Evolutionary conservation across 2,797 vertebrate genomes (phyloP), one percentile per base, ranked within the genome.

Genomic region (Tokudaia tokunoshimensis): DNA sequence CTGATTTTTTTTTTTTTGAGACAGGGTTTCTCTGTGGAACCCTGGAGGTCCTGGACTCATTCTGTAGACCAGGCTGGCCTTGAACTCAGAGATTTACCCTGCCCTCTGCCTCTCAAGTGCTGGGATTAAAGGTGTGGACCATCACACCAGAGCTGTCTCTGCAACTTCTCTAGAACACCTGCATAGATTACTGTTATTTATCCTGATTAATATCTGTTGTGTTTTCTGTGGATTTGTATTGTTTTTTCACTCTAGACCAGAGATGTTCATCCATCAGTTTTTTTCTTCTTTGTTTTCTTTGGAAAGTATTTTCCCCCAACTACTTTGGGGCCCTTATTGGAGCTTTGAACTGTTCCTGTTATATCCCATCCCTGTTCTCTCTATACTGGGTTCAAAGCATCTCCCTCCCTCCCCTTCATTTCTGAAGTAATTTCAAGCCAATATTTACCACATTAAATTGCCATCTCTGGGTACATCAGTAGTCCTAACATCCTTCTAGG

Each of bases 391-490:
- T 85, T 89, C 44, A 83, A 84, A 44, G 17, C 34, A 78, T 31
- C 57, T 83, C 41, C n/a, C 8, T 41, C 72, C 14, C 41, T 87
- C 78, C 92, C 50, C n/a, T 26, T 92, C 63, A 52, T 50, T 65
- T 89, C 55, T 55, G 92, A 95, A 91, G 72, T 50, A 95, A 94
- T 52, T 57, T 76, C 89, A 63, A 89, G 75, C 15, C 41, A 65
- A 57, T 31, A 94, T 80, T 95, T 76, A 93, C 89, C 79, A 78
- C 83, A 91, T 88, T 75, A 92, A 52, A 63, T 86, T 50, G 22
- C 7, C 90, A 85, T 12, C n/a, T 89, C 87, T 96, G 92, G 95
- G 75, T 44, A 85, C 10, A 91, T 89, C 87, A 85, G 89, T 34
- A 75, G 55, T 80, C 83, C 14, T 24, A 89, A 88, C 63, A 94